Conservation (phyloP, 1,140 invertebrate species). For the Latrodectus geometricus region DNA sequence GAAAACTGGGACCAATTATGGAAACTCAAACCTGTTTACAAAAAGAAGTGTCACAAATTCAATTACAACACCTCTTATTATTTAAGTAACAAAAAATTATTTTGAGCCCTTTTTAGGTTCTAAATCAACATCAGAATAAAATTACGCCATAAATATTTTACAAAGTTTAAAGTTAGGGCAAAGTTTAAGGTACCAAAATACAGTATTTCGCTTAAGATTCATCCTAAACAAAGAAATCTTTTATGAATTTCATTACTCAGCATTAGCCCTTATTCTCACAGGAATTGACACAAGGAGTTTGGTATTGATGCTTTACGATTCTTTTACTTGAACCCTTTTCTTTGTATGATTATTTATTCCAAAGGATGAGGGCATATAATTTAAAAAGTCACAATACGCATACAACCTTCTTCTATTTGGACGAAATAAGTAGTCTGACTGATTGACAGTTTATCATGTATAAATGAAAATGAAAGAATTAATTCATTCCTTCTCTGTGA, state of each 20-base stretch:
- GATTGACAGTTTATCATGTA: conserved; percentile 52
- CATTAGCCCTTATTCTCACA: conserved; percentile 19
- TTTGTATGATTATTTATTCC: conserved; percentile 42
- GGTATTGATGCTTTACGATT: conserved; percentile 28
- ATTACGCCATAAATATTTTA: conserved; percentile 64
- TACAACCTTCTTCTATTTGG: conserved; percentile 48
- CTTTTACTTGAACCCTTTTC: conserved; percentile 18
- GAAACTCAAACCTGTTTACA: conserved; percentile 52
- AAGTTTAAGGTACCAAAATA: conserved; percentile 62
- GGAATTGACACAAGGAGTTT: conserved; percentile 45
- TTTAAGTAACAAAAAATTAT: conserved; percentile 48
- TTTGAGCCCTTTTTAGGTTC: conserved; percentile 61
- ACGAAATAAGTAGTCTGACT: conserved; percentile 55
- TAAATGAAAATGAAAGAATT: conserved; percentile 40
- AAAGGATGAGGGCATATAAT: conserved; percentile 34
- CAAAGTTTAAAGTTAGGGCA: conserved; percentile 63
- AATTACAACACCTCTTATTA: conserved; percentile 52
- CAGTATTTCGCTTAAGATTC: conserved; percentile 56
- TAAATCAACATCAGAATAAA: conserved; percentile 63
- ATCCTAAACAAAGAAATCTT: conserved; percentile 38
- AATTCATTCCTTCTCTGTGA: conserved; percentile 13
- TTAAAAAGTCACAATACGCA: conserved; percentile 39
- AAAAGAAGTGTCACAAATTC: conserved; percentile 35
- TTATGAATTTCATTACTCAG: conserved; percentile 29
- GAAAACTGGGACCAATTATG: conserved; percentile 55